Conservation (phyloP, 2,888 invertebrate species). For the Dione juno region DNA sequence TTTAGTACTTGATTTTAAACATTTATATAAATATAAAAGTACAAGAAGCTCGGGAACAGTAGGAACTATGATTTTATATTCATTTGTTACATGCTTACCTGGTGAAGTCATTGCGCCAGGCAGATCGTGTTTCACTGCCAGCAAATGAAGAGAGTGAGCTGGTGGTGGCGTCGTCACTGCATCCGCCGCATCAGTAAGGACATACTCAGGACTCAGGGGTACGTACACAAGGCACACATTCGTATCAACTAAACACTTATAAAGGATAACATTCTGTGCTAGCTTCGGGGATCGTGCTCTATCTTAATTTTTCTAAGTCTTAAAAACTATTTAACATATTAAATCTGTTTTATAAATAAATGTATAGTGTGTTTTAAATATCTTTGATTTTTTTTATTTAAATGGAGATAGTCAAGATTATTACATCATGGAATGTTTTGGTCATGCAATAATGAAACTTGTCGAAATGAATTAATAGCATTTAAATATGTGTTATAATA, state of each 20-base stretch:
- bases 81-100: constrained; percentile 62
- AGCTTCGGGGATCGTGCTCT: constrained; percentile 44
- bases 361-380: neutral
- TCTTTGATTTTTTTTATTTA: neutral
- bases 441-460: neutral
- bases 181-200: constrained; percentile 63
- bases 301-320: neutral
- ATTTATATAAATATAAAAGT: neutral
- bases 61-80: constrained; percentile 4
- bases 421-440: neutral
- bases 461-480: neutral
- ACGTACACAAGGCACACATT: constrained; percentile 71
- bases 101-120: constrained; percentile 75
- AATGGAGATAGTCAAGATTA: neutral
- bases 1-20: neutral
- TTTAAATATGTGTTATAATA: no score
- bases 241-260: constrained; percentile 49
- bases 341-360: neutral
- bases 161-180: constrained; percentile 77
- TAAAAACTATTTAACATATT: constrained; percentile 14
- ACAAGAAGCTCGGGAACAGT: neutral
- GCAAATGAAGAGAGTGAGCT: constrained; percentile 75
- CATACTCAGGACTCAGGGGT: constrained; percentile 58
- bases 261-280: constrained; percentile 47
- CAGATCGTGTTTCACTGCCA: constrained; percentile 69